Conservation (phyloP, 2,888 invertebrate genomes). For the Hoplodrina ambigua region DNA sequence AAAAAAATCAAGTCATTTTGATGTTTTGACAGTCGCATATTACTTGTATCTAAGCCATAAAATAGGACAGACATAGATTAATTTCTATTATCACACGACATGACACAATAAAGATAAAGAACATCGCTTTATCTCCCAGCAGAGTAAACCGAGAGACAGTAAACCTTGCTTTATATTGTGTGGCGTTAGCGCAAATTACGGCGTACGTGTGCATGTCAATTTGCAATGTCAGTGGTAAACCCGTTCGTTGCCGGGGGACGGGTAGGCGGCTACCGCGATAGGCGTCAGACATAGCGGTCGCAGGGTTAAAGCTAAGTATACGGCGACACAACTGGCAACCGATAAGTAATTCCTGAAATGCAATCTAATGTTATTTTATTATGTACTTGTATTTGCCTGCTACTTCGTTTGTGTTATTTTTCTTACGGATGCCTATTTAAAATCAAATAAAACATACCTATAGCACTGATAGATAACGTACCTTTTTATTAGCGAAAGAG, state of each 20-base stretch:
- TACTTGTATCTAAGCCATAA: neutral
- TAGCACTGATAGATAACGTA: no score
- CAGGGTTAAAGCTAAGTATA: neutral
- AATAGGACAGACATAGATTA: conserved; percentile 8
- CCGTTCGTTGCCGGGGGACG: conserved; percentile 7
- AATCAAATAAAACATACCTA: no score
- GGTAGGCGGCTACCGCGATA: neutral
- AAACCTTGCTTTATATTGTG: conserved; percentile 1
- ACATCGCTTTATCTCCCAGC: conserved; percentile 25
- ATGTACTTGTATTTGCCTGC: no score
- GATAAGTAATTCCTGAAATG: no score
- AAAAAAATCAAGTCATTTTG: no score
- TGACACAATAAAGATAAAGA: conserved; percentile 19
- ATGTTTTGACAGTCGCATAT: no score
- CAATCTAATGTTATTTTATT: no score
- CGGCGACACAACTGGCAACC: no score
- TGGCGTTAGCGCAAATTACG: conserved; percentile 4
- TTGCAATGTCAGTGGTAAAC: conserved; percentile 15
- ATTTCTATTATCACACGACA: neutral
- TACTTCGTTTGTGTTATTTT: no score
- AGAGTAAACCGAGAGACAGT: neutral
- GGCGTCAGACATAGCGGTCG: neutral
- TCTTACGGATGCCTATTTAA: no score
- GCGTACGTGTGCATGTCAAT: conserved; percentile 11
- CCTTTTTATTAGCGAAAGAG: no score